These are phyloP conservation scores for Oligia fasciuncula DNA, from an alignment of 2,888 invertebrate species.

Conservation along the genomic window DNA sequence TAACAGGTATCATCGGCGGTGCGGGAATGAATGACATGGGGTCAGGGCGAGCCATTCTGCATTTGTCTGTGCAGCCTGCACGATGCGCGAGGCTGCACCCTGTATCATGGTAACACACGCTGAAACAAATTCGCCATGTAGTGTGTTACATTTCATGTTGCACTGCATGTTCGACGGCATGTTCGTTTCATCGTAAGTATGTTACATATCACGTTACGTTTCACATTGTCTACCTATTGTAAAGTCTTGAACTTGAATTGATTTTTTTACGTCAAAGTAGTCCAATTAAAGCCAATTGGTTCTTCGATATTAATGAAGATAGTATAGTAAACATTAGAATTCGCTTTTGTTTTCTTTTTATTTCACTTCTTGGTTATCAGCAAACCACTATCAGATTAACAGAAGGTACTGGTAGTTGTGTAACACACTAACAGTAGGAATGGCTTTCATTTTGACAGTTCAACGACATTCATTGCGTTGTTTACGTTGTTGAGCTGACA, in stretches of 20 bases:
- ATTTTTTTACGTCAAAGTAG: background rate
- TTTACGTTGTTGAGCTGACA: background rate
- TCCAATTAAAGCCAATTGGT: background rate
- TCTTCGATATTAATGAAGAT: background rate
- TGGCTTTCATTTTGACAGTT: background rate
- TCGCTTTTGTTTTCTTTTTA: background rate
- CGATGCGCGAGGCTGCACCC: slow-evolving; percentile 28
- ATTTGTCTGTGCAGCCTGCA: background rate
- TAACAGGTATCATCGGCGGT: slow-evolving; percentile 15
- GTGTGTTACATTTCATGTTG: background rate
- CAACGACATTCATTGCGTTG: background rate
- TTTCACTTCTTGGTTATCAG: background rate
- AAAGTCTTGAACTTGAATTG: background rate
- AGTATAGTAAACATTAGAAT: background rate
- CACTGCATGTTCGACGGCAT: too few relatives aligned
- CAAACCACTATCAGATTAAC: too few relatives aligned
- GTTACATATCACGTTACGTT: too few relatives aligned
- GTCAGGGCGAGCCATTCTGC: slow-evolving; percentile 24
- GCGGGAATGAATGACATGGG: slow-evolving; percentile 39
- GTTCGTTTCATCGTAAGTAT: background rate
- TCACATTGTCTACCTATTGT: background rate
- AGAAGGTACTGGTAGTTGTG: too few relatives aligned
- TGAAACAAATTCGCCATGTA: background rate
- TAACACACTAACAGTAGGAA: too few relatives aligned
- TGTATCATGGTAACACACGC: background rate